These are phyloP conservation scores for Liodrosophila aerea DNA, from an alignment of 2,888 invertebrate genomes.

Conservation along the genomic window DNA sequence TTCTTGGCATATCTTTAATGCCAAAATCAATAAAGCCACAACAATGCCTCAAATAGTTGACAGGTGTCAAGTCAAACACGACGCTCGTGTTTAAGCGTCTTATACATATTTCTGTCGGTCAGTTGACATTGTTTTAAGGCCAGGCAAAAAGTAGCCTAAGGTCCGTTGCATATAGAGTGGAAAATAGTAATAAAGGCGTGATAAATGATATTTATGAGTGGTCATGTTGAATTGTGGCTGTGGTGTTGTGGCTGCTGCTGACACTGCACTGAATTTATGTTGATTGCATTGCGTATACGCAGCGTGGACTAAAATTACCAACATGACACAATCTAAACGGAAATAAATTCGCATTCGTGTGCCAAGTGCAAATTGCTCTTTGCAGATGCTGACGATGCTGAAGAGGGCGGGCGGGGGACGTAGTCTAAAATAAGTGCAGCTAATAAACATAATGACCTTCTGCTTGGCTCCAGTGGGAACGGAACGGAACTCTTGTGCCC, in stretches of 20 bases:
- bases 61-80: conserved; percentile 49
- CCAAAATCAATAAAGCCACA: conserved; percentile 69
- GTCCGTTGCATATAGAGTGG: not conserved
- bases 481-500: conserved; percentile 13
- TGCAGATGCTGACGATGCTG: conserved; percentile 12
- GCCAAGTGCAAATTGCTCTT: conserved; percentile 50
- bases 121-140: conserved; percentile 38
- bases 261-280: conserved; percentile 42
- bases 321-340: conserved; percentile 77
- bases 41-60: conserved; percentile 44
- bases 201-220: conserved; percentile 51
- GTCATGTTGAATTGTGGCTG: conserved; percentile 8
- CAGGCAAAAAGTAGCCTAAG: conserved; percentile 15
- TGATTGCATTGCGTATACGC: conserved; percentile 66
- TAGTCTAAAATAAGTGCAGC: conserved; percentile 59
- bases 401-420: not conserved
- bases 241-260: conserved; percentile 20
- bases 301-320: conserved; percentile 65
- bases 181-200: conserved; percentile 12
- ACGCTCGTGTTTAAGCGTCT: not conserved
- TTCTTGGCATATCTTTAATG: not conserved
- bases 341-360: conserved; percentile 67
- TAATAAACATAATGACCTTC: conserved; percentile 71
- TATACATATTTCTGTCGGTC: conserved; percentile 6
- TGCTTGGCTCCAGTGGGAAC: conserved; percentile 12